Evolutionary conservation across 2,888 invertebrate species (phyloP).

Genomic region (Notodonta ziczac): DNA sequence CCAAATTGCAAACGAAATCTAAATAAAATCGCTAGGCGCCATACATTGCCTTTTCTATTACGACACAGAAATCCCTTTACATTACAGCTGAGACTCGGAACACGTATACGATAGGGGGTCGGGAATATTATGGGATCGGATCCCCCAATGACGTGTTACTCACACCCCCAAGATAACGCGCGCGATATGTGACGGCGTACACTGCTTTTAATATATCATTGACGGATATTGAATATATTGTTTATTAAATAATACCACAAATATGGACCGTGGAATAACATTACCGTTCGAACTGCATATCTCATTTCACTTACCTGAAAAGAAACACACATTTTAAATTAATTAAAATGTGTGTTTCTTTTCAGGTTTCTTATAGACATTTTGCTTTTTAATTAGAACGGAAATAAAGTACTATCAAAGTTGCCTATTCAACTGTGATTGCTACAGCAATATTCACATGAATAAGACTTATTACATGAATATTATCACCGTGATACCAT

Average conservation of each 20-base stretch:
- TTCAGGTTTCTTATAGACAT: too few relatives aligned
- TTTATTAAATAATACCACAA: too few relatives aligned
- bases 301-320: constrained; percentile 48
- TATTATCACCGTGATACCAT: too few relatives aligned
- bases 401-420: too few relatives aligned
- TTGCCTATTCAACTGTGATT: too few relatives aligned
- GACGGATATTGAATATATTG: not conserved
- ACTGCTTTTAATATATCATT: constrained; percentile 6
- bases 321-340: constrained; percentile 29
- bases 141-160: constrained; percentile 33
- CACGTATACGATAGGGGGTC: constrained; percentile 32
- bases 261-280: not conserved
- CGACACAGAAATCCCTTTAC: constrained; percentile 44
- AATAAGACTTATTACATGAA: too few relatives aligned
- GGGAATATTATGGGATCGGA: constrained; percentile 11
- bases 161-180: constrained; percentile 31
- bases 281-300: not conserved
- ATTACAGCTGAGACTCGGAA: constrained; percentile 43
- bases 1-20: not conserved
- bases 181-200: constrained; percentile 36
- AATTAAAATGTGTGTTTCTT: too few relatives aligned
- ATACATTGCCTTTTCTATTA: constrained; percentile 43
- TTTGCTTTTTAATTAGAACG: too few relatives aligned
- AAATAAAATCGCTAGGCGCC: constrained; percentile 13
- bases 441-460: too few relatives aligned